Evolutionary conservation across 2,113 vertebrate species (phyloP).

Genomic region (Spermophilus dauricus): DNA sequence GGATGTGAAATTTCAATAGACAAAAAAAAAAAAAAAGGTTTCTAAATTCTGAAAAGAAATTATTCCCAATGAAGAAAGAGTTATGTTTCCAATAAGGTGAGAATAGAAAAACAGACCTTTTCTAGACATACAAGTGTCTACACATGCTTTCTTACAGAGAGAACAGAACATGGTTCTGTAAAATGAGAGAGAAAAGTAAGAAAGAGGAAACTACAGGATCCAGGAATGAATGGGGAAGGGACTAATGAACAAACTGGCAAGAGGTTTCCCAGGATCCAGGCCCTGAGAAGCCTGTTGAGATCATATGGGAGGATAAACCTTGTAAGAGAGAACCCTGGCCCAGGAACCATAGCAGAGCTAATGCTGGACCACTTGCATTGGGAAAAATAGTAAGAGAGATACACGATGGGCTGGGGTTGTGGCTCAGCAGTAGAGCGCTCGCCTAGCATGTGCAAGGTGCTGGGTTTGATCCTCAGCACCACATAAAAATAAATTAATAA

Average conservation of each 20-base stretch:
- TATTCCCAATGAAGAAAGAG: not conserved
- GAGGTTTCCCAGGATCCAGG: not conserved
- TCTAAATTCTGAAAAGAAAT: conserved; percentile 25
- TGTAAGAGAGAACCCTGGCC: not conserved
- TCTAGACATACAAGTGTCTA: not conserved
- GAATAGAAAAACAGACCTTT: not conserved
- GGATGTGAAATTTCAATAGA: not conserved
- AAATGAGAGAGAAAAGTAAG: not conserved
- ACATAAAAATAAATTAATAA: too few species aligned
- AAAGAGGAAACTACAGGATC: not conserved
- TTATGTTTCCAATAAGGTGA: not conserved
- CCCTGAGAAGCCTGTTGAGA: not conserved
- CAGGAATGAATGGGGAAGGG: not conserved
- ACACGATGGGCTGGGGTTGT: not conserved
- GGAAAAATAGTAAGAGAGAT: not conserved
- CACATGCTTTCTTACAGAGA: not conserved
- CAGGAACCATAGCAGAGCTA: not conserved
- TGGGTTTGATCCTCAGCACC: too few species aligned
- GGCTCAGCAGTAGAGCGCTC: too few species aligned
- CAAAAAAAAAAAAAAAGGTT: not conserved
- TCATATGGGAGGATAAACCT: not conserved
- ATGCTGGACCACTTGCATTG: not conserved
- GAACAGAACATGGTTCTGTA: not conserved
- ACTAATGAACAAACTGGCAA: not conserved
- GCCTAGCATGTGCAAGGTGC: too few species aligned